phyloP scores from a whole-genome alignment of 2,113 vertebrate species.

The Poeciliopsis prolifica region DNA sequence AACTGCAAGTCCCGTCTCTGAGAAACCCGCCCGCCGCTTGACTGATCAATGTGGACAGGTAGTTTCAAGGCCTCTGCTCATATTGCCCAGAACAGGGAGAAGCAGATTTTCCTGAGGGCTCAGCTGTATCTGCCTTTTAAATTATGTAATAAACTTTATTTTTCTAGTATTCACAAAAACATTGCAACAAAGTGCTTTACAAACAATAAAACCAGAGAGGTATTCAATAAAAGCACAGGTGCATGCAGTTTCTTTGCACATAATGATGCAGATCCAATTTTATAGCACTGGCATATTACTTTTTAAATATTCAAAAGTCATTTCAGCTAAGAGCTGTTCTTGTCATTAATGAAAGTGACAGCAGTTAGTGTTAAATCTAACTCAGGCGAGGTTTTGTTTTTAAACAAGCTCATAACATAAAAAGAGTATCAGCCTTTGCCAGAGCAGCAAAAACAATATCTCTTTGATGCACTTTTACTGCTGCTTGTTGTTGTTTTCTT shows the following conservation, averaged over 20 bases:
- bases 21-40: constrained; percentile 65
- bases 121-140: constrained; percentile 60
- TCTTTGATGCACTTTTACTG: constrained; percentile 45
- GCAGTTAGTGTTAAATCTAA: constrained; percentile 23
- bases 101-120: constrained; percentile 63
- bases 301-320: constrained; percentile 28
- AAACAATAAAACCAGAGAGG: constrained; percentile 54
- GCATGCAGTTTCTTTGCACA: constrained; percentile 16
- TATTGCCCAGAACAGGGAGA: constrained; percentile 55
- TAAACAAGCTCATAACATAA: constrained; percentile 18
- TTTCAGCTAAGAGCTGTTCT: constrained; percentile 15
- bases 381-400: constrained; percentile 10
- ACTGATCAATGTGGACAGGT: constrained; percentile 81
- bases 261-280: constrained; percentile 43
- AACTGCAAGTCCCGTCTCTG: constrained; percentile 73
- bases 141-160: constrained; percentile 65
- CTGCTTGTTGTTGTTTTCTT: constrained; percentile 60
- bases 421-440: background rate
- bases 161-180: constrained; percentile 32
- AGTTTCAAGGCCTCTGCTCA: constrained; percentile 76
- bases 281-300: constrained; percentile 29
- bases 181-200: constrained; percentile 48
- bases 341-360: constrained; percentile 26
- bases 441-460: constrained; percentile 24
- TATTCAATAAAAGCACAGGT: constrained; percentile 40